Conservation (phyloP, 2,888 invertebrate species). For the Pimpla rufipes region DNA sequence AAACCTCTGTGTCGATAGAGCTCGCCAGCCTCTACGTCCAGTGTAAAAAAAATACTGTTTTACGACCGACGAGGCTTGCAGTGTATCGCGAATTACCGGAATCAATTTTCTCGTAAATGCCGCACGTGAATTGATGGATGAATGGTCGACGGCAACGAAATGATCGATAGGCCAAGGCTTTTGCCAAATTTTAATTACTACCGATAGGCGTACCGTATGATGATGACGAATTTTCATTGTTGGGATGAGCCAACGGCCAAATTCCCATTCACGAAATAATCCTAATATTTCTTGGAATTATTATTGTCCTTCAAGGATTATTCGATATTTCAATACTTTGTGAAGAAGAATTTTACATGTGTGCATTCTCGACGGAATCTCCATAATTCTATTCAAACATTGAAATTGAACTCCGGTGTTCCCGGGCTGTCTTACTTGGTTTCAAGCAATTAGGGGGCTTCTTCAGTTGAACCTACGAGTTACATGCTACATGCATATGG, state of each 20-base stretch:
- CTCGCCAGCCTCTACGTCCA: too few species aligned
- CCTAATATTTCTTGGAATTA: too few species aligned
- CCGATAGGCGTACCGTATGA: not conserved
- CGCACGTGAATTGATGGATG: not conserved
- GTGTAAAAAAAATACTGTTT: not conserved
- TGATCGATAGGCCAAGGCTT: not conserved
- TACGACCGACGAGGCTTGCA: not conserved
- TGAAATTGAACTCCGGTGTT: constrained; percentile 26
- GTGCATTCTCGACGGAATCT: not conserved
- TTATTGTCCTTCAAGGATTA: too few species aligned
- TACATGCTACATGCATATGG: constrained; percentile 40
- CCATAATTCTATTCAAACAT: constrained; percentile 8
- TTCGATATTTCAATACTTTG: too few species aligned
- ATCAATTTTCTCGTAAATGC: not conserved
- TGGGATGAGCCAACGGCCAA: too few species aligned
- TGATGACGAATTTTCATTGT: too few species aligned
- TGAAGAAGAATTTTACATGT: not conserved
- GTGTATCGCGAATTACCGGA: not conserved
- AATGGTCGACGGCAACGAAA: not conserved
- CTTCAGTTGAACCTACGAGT: not conserved
- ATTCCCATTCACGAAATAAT: too few species aligned
- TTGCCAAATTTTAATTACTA: not conserved
- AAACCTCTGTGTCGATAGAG: not conserved
- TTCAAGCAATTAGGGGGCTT: constrained; percentile 50
- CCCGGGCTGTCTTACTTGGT: constrained; percentile 13